phyloP scores from a whole-genome alignment of 1,140 invertebrate species.

The Asobara japonica region DNA sequence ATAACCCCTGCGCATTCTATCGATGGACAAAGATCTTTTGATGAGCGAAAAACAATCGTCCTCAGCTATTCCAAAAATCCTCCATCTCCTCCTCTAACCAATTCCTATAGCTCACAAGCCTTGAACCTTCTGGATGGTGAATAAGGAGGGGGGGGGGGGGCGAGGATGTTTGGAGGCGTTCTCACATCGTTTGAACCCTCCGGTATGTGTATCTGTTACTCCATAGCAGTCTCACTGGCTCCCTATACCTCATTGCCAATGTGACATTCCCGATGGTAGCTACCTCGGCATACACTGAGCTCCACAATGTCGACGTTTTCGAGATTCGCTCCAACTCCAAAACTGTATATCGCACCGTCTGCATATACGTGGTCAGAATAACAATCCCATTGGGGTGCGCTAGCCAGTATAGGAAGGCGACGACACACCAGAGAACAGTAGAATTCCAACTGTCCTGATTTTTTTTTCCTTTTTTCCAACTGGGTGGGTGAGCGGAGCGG shows the following conservation, averaged over 20 bases:
- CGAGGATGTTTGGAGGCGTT: not conserved
- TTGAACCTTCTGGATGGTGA: not conserved
- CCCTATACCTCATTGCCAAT: not conserved
- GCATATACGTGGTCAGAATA: constrained; percentile 15
- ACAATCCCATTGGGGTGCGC: constrained; percentile 3
- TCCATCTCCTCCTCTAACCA: too few relatives aligned
- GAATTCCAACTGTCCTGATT: not conserved
- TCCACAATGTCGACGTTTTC: constrained; percentile 13
- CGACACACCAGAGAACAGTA: constrained; percentile 7
- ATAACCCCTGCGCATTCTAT: too few relatives aligned
- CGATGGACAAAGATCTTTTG: too few relatives aligned
- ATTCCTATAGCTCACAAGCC: too few relatives aligned
- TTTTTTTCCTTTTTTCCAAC: not conserved
- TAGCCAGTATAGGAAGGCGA: not conserved
- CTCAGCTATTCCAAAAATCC: too few relatives aligned
- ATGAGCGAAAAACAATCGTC: too few relatives aligned
- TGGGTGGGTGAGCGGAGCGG: not conserved
- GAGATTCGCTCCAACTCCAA: constrained; percentile 10
- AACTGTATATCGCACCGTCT: constrained; percentile 15
- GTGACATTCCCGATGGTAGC: constrained; percentile 1
- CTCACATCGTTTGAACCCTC: not conserved
- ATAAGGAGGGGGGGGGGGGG: not conserved
- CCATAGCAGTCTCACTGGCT: not conserved
- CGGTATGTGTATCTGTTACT: not conserved
- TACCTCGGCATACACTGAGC: not conserved